phyloP scores from a whole-genome alignment of 2,888 invertebrate species.

The Eurytoma californica region DNA sequence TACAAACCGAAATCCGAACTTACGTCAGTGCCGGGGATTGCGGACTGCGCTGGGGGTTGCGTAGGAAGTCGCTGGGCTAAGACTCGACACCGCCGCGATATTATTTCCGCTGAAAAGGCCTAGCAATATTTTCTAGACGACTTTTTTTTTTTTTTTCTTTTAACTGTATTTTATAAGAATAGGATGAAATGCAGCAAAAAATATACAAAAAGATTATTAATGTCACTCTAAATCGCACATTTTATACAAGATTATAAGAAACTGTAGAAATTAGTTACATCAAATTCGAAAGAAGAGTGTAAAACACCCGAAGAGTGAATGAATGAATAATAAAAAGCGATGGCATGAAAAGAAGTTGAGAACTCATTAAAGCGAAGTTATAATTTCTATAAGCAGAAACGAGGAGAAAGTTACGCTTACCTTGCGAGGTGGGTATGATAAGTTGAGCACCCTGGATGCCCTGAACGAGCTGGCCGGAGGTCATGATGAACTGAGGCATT shows the following conservation, averaged over 20 bases:
- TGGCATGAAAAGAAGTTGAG: not conserved
- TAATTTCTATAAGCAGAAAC: constrained; percentile 18
- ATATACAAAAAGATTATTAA: too few relatives aligned
- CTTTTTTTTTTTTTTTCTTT: too few relatives aligned
- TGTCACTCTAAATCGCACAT: not conserved
- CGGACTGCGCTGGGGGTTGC: not conserved
- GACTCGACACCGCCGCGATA: constrained; percentile 8
- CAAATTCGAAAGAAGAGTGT: not conserved
- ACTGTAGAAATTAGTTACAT: not conserved
- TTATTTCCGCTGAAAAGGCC: not conserved
- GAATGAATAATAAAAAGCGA: not conserved
- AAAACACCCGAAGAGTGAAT: not conserved
- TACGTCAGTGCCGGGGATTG: constrained; percentile 53
- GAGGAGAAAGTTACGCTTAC: constrained; percentile 74
- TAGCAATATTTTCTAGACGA: not conserved
- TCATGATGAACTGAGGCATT: constrained; percentile 94
- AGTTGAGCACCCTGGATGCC: constrained; percentile 96
- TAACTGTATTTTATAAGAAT: too few relatives aligned
- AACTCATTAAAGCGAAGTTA: constrained; percentile 13
- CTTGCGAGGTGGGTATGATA: constrained; percentile 96
- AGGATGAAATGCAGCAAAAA: too few relatives aligned
- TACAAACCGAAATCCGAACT: constrained; percentile 62
- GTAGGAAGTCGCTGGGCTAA: not conserved
- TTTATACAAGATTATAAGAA: not conserved
- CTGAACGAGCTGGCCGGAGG: constrained; percentile 93